A percentile compares a stretch with the other conserved stretches of the same genome.
Conservation (phyloP, 23 tunicate species). For the Halocynthia aurantium region DNA sequence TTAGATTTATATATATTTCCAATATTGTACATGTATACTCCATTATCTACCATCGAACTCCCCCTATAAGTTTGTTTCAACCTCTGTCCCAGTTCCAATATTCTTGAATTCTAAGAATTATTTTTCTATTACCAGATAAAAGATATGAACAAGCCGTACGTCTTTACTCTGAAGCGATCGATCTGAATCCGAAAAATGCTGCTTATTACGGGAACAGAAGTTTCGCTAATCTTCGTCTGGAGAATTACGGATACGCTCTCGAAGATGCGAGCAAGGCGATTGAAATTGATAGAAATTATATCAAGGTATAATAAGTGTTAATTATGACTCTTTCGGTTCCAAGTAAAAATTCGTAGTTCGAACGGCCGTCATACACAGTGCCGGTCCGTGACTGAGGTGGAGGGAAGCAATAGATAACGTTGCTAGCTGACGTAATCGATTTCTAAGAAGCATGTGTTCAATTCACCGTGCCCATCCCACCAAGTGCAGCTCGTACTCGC, state of each 20-base stretch:
- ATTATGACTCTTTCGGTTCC: too few species aligned
- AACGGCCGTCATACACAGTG: too few species aligned
- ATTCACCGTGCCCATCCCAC: too few species aligned
- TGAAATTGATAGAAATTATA: constrained; percentile 57
- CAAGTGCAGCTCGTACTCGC: too few species aligned
- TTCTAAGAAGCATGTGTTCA: too few species aligned
- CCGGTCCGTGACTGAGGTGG: too few species aligned
- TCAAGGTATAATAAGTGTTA: constrained; percentile 44
- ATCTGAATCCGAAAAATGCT: constrained; percentile 37
- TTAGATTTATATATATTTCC: neutral
- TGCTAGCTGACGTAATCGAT: too few species aligned
- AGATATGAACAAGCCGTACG: constrained; percentile 69
- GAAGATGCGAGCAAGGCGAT: constrained; percentile 89
- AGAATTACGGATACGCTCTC: constrained; percentile 83
- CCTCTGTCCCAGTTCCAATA: neutral
- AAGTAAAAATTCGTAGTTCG: too few species aligned
- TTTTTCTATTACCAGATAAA: constrained; percentile 38
- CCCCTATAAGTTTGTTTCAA: neutral
- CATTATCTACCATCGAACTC: too few species aligned
- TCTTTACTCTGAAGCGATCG: constrained; percentile 66
- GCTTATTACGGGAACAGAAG: constrained; percentile 86
- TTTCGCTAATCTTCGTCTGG: constrained; percentile 77
- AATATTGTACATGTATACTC: neutral
- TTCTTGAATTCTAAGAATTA: neutral
- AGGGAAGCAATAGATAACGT: too few species aligned